Base-by-base conservation (phyloP, 2,797 vertebrate species). In the Yasuhikotakia modesta region DNA sequence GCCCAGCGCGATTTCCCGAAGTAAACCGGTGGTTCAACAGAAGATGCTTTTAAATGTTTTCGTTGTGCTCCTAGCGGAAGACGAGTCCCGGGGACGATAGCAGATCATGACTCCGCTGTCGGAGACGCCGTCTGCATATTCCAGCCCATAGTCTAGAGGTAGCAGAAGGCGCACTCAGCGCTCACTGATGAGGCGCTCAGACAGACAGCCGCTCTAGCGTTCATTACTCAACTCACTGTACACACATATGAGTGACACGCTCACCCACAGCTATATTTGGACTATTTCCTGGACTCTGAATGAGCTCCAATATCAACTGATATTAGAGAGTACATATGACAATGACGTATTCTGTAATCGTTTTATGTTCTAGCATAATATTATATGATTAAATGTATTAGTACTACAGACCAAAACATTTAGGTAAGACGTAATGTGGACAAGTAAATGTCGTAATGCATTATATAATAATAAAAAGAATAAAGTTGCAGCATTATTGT, bases 71-170 rank as follows among this genome's bases (percentile, higher is more conserved):
- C 78, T 88, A 88, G 86, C 87, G 86, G 88, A 89, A 91, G 90
- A 91, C 89, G 89, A 89, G 91, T 91, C 91, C 89, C 86, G 87
- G 90, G 88, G 90, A 91, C 79, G 76, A 84, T 67, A 86, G 88
- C 85, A 87, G 90, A 91, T 91, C 91, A 92, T 89, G 90, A 92
- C 90, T 92, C 89, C 88, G 86, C 89, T 84, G 78, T 83, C 86
- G 74, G 82, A 89, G 90, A 89, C 90, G 89, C 78, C 61, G 83
- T 80, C 68, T 88, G 88, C 88, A 73, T 87, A 88, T 88, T 86
- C 86, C 89, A 88, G 89, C 90, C 89, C 88, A 86, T 88, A 82
- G 76, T 70, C 60, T 76, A 81, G 76, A 53, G 84, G 79, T 76
- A 81, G 79, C 82, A 81, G 80, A 81, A 77, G 65, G 75, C 74